These are phyloP conservation scores for Patella depressa DNA, from an alignment of 2,888 invertebrate species.

Conservation along the genomic window DNA sequence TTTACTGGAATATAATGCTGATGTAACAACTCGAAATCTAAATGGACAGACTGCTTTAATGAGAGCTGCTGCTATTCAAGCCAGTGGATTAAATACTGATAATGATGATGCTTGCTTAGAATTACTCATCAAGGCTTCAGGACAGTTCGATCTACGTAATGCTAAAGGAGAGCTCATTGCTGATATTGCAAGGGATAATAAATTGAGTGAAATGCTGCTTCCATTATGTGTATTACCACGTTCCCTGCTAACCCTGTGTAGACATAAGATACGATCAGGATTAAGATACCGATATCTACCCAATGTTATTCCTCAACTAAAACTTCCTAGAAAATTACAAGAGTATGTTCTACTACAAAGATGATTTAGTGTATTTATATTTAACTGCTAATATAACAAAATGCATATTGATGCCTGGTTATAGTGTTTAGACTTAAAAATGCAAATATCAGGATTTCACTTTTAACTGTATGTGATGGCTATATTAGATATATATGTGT, in stretches of 20 bases:
- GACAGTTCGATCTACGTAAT: slow-evolving; percentile 58
- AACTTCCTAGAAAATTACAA: slow-evolving; percentile 57
- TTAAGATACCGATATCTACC: slow-evolving; percentile 62
- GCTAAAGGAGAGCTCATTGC: slow-evolving; percentile 48
- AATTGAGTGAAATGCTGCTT: slow-evolving; percentile 54
- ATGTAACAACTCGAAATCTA: slow-evolving; percentile 54
- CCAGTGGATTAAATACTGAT: slow-evolving; percentile 61
- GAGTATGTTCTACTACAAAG: slow-evolving; percentile 54
- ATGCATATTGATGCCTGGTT: too few relatives aligned
- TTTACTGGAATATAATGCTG: slow-evolving; percentile 68
- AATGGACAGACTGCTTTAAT: slow-evolving; percentile 60
- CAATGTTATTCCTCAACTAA: slow-evolving; percentile 59
- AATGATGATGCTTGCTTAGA: slow-evolving; percentile 64
- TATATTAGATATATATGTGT: too few relatives aligned
- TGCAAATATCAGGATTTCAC: too few relatives aligned
- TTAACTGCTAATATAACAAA: too few relatives aligned
- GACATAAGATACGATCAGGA: slow-evolving; percentile 53
- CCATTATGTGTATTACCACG: slow-evolving; percentile 52
- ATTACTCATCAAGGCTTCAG: slow-evolving; percentile 61
- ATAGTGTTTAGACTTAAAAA: too few relatives aligned
- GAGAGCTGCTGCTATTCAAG: slow-evolving; percentile 57
- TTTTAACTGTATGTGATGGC: too few relatives aligned
- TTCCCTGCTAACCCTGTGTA: slow-evolving; percentile 57
- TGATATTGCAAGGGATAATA: slow-evolving; percentile 55
- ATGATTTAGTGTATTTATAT: slow-evolving; percentile 22